A percentile compares a stretch with the other conserved stretches of the same genome.
Evolutionary conservation across 2,888 invertebrate species (phyloP).

Genomic region (Phaonia tiefii): DNA sequence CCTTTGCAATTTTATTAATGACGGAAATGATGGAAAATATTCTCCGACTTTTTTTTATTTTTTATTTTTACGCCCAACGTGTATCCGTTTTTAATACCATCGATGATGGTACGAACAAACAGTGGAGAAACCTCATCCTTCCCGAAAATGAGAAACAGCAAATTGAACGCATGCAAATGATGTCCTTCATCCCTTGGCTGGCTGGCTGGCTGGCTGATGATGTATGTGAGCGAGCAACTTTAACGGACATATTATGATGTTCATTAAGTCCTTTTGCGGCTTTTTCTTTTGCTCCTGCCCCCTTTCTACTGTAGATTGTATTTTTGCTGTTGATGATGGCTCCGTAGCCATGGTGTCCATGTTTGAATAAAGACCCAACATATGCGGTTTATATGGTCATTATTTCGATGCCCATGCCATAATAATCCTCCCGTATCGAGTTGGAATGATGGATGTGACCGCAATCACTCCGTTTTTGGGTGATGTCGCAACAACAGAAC

Average conservation of each 20-base stretch:
- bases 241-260: slow-evolving; percentile 65
- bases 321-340: background rate
- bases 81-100: background rate
- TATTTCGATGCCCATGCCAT: slow-evolving; percentile 10
- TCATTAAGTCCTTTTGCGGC: slow-evolving; percentile 65
- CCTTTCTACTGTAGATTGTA: slow-evolving; percentile 26
- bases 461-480: background rate
- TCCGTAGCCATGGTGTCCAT: slow-evolving; percentile 50
- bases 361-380: slow-evolving; percentile 56
- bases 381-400: slow-evolving; percentile 20
- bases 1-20: slow-evolving; percentile 18
- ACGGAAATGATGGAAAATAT: background rate
- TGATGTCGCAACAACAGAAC: slow-evolving; percentile 2
- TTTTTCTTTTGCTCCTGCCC: slow-evolving; percentile 37
- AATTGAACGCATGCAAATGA: slow-evolving; percentile 32
- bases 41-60: background rate
- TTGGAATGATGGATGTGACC: slow-evolving; percentile 6
- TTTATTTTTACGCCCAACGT: background rate
- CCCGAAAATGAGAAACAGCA: too few relatives aligned
- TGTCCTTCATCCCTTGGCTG: too few relatives aligned
- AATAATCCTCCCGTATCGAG: background rate
- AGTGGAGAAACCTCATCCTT: too few relatives aligned
- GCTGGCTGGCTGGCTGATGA: slow-evolving; percentile 36
- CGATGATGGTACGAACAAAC: slow-evolving; percentile 1
- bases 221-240: too few relatives aligned